phyloP scores from a whole-genome alignment of 2,888 invertebrate species.

The Agrenia bidenticulata region DNA sequence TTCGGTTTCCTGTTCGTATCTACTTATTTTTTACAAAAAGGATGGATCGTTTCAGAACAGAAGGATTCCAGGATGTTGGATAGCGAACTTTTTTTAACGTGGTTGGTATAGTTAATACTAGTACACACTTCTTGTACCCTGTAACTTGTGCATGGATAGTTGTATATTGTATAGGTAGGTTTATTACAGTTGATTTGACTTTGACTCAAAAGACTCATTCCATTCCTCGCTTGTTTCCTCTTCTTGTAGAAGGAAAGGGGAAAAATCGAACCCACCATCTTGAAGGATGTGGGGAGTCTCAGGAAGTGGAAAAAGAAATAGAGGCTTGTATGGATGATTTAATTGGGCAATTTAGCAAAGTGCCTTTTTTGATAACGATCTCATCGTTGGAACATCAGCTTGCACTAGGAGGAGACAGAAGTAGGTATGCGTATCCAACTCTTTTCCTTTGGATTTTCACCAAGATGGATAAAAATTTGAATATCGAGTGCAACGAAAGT shows the following conservation, averaged over 20 bases:
- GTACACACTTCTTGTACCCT: too few species aligned
- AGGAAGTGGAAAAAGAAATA: slow-evolving; percentile 14
- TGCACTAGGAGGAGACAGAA: neutral
- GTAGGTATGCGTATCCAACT: neutral
- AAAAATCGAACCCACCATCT: slow-evolving; percentile 4
- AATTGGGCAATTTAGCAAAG: slow-evolving; percentile 47
- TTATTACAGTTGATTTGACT: slow-evolving; percentile 9
- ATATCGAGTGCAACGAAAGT: slow-evolving; percentile 12
- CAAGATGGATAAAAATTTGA: slow-evolving; percentile 15
- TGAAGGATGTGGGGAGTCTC: slow-evolving; percentile 3
- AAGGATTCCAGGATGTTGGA: too few species aligned
- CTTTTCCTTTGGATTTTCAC: neutral
- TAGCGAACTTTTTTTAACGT: too few species aligned
- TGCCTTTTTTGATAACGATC: slow-evolving; percentile 46
- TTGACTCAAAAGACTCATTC: slow-evolving; percentile 3
- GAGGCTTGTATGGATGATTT: slow-evolving; percentile 31
- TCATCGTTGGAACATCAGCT: slow-evolving; percentile 23
- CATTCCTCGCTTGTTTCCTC: neutral
- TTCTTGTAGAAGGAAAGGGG: neutral
- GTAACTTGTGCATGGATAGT: too few species aligned
- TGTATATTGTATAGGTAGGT: too few species aligned
- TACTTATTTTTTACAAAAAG: too few species aligned
- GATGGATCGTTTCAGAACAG: too few species aligned
- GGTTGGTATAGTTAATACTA: too few species aligned
- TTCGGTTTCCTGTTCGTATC: slow-evolving; percentile 22